Evolutionary conservation across 2,888 invertebrate species (phyloP), one percentile per base, ranked within the genome.

Genomic region (Onthophagus sagittarius): DNA sequence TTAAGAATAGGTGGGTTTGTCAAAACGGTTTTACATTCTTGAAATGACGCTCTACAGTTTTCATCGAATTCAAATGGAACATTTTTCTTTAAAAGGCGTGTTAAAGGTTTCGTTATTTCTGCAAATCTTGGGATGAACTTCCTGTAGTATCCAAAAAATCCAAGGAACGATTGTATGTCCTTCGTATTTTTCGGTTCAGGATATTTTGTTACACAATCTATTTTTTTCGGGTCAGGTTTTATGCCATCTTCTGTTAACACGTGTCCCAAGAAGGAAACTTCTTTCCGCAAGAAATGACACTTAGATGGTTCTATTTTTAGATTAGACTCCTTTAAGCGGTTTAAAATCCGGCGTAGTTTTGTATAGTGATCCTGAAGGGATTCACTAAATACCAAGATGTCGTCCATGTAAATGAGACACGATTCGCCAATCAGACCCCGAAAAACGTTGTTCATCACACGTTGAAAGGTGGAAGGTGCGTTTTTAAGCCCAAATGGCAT

Each of bases 401-500:
- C 81, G 62, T 82, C 81, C 7, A 82, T 69, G 39, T 69, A 69
- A 14, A 69, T 69, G 23, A 69, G 15, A 31, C 69, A 69, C 65
- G 73, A 72, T n/a, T 0, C 72, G 75, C 78, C 77, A 73, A 78
- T 77, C 4, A 82, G n/a, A 2, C 80, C 80, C 1, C 72, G 64
- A 15, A 83, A 72, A 0, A 81, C 77, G 5, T 65, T 72, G 32
- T 82, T 79, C 81, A 82, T 82, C 33, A 80, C 15, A 6, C 79
- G 67, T 75, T 81, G 79, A 31, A 82, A 83, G 0, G 80, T 81
- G 0, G 80, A 76, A 0, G 80, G 79, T 0, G 80, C 79, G 62
- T 78, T 78, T 69, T 79, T 81, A 31, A 81, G 72, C 0, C 80
- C 79, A 69, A 80, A 79, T 5, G 80, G 80, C 79, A 81, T 80